Evolutionary conservation across 1,140 invertebrate species (phyloP), one percentile per base, ranked within the genome.

Genomic region (Thaumatotibia leucotreta): DNA sequence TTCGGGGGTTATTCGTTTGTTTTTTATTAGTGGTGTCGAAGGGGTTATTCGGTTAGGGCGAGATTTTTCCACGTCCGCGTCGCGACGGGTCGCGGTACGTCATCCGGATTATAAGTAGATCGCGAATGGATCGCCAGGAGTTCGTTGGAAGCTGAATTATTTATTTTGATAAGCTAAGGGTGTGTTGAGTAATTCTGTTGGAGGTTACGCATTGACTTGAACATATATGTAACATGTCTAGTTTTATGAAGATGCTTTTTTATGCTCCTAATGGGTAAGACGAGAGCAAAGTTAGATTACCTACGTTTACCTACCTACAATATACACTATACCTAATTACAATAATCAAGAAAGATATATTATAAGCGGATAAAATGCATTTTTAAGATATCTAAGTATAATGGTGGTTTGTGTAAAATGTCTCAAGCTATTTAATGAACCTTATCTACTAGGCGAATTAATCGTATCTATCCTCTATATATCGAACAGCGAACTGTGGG

Each of bases 41-140:
- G 52, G 66, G 68, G 70, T 77, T 79, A 79, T 79, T 79, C 70
- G 69, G 69, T 79, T 79, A 79, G 73, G 74, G 76, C 72, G 72
- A 75, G 74, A 84, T 86, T 82, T 81, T 82, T 83, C 79, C 77
- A 74, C 80, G 80, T 82, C 81, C 54, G 27, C 61, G 66, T 29
- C 32, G 68, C 63, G 65, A 52, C 71, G 70, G 6, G 62, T 69
- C 62, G 65, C 68, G 76, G 76, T 85, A 70, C 75, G 72, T 83
- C 80, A 85, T 76, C 68, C 61, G 76, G 82, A 81, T 86, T 83
- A 85, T 63, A 65, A 72, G 65, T 69, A 52, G 66, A 71, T 11
- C 32, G 5, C 49, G 61, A 66, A 64, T 67, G 64, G 66, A 72
- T 72, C 62, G 45, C 29, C 63, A 69, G 64, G 68, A 62, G 69